A percentile compares a stretch with the other conserved stretches of the same genome.
Conservation (phyloP, 2,113 vertebrate genomes). For the Pachycephala philippinensis region DNA sequence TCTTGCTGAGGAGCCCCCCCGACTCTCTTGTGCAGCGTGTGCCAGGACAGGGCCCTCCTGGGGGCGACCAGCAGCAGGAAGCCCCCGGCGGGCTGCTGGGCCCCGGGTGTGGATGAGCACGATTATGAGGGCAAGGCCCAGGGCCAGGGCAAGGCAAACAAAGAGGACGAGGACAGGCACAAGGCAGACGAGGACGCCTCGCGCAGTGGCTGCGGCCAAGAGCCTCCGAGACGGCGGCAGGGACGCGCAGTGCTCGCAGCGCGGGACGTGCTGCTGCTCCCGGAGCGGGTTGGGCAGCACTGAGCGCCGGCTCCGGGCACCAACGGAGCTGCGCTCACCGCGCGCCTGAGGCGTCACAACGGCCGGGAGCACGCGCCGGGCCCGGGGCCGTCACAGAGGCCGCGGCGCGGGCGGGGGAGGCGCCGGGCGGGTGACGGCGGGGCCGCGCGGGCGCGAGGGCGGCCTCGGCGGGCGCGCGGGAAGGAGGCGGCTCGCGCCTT, state of each 20-base stretch:
- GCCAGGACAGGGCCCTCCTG: neutral
- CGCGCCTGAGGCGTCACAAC: fast-evolving
- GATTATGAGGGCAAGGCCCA: neutral
- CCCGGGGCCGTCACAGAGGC: too few relatives aligned
- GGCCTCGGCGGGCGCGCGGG: neutral
- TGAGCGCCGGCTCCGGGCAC: too few relatives aligned
- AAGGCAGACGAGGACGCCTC: too few relatives aligned
- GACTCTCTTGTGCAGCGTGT: fast-evolving
- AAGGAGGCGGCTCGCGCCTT: too few relatives aligned
- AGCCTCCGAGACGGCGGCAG: neutral
- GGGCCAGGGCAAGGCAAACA: neutral
- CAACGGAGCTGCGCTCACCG: neutral
- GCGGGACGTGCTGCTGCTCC: neutral
- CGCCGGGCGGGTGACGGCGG: neutral
- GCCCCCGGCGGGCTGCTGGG: neutral
- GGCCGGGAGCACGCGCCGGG: too few relatives aligned
- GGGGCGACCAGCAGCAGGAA: neutral
- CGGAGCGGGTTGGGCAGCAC: neutral
- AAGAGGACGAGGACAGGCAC: too few relatives aligned
- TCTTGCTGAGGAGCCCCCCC: fast-evolving
- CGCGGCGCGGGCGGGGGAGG: too few relatives aligned
- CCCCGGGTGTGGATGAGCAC: fast-evolving
- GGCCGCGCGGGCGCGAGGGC: too few relatives aligned
- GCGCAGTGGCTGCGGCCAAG: neutral
- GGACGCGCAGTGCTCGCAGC: neutral